Conservation (phyloP, 37 sponge, comb jelly and placozoan species). For the Theonella swinhoei region DNA sequence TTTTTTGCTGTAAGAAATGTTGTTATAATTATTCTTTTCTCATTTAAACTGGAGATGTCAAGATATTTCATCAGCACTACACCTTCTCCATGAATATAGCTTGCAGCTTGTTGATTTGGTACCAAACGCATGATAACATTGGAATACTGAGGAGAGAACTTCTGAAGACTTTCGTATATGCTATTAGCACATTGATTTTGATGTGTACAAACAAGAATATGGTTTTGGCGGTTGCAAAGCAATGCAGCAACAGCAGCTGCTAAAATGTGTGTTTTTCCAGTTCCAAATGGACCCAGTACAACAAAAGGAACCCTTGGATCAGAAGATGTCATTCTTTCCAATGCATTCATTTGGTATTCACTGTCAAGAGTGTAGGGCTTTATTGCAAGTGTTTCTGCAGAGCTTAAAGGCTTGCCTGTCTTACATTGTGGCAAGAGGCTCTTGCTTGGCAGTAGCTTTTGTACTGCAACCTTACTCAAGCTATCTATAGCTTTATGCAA, state of each 20-base stretch:
- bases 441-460: slow-evolving; percentile 15
- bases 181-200: slow-evolving; percentile 46
- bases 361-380: slow-evolving; percentile 1
- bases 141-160: not conserved
- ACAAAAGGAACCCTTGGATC: slow-evolving; percentile 42
- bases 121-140: not conserved
- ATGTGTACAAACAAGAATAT: slow-evolving; percentile 57
- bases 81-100: not conserved
- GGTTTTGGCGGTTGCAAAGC: not conserved
- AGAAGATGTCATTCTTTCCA: slow-evolving; percentile 6
- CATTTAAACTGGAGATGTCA: not conserved
- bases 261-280: slow-evolving; percentile 65
- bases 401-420: not conserved
- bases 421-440: not conserved
- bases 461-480: not conserved
- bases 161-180: not conserved
- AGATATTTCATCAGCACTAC: not conserved
- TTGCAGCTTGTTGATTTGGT: not conserved
- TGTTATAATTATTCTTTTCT: slow-evolving; percentile 35
- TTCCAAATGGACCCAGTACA: slow-evolving; percentile 74
- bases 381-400: not conserved
- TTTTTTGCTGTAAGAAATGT: slow-evolving; percentile 43
- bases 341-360: slow-evolving; percentile 35
- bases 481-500: slow-evolving; percentile 34
- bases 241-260: slow-evolving; percentile 27